Evolutionary conservation across 2,113 vertebrate genomes (phyloP).

Genomic region (Sturnira hondurensis): DNA sequence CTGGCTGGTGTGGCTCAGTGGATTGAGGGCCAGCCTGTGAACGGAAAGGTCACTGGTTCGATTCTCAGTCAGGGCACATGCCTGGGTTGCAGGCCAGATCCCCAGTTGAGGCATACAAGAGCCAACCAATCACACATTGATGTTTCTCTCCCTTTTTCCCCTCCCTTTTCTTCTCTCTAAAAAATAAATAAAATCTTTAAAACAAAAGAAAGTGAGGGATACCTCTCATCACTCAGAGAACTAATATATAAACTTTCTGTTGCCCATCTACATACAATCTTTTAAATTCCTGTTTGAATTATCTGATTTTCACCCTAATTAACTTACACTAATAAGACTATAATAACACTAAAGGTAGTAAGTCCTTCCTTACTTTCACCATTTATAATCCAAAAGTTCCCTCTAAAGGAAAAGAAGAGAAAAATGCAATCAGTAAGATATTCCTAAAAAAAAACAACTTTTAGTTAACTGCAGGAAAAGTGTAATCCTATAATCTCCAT

Average conservation of each 20-base stretch:
- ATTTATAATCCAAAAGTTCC: not conserved
- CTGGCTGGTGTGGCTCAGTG: no score
- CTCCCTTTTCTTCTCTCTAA: no score
- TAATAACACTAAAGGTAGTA: not conserved
- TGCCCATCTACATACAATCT: not conserved
- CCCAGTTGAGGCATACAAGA: no score
- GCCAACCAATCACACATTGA: no score
- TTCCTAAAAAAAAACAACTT: not conserved
- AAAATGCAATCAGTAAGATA: not conserved
- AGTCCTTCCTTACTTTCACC: not conserved
- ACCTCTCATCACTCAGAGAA: not conserved
- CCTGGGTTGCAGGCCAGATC: no score
- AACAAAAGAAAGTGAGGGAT: not conserved
- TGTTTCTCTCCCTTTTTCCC: no score
- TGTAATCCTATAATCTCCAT: not conserved
- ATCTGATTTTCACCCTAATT: not conserved
- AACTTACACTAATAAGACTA: not conserved
- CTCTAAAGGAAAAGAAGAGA: not conserved
- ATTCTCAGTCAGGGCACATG: no score
- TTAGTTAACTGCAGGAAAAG: not conserved
- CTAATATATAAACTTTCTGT: not conserved
- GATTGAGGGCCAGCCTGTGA: no score
- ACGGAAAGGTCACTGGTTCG: no score
- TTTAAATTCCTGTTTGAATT: not conserved
- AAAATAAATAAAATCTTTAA: no score